phyloP scores from a whole-genome alignment of 2,113 vertebrate species.

The Malaclemys terrapin region DNA sequence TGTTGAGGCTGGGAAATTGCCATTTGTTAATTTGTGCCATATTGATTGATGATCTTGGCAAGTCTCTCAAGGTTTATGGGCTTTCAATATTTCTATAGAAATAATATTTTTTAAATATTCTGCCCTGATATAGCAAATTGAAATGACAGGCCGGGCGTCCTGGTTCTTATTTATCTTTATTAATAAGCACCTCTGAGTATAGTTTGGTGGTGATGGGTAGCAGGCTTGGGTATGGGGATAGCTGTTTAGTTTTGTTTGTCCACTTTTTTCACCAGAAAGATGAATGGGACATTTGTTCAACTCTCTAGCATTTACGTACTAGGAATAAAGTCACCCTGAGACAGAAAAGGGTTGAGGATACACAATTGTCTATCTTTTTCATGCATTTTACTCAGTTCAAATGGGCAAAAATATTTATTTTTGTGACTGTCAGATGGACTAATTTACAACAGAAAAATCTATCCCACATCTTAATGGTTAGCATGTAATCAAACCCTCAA shows the following conservation, averaged over 20 bases:
- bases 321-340: not conserved
- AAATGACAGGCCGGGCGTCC: not conserved
- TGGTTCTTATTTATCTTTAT: constrained; percentile 67
- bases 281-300: constrained; percentile 64
- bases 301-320: constrained; percentile 16
- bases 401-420: not conserved
- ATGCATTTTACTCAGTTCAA: not conserved
- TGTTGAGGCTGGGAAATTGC: not conserved
- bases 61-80: not conserved
- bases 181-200: constrained; percentile 67
- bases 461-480: not conserved
- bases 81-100: not conserved
- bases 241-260: constrained; percentile 55
- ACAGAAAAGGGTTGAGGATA: constrained; percentile 16
- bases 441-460: not conserved
- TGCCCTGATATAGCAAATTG: accelerated
- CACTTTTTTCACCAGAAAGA: constrained; percentile 28
- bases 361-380: not conserved
- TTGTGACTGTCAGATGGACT: not conserved
- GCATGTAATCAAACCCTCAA: not conserved
- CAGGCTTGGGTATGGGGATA: constrained; percentile 46
- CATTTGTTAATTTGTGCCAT: not conserved
- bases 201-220: constrained; percentile 29
- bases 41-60: not conserved
- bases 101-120: not conserved